Conservation (phyloP, 2,888 invertebrate species). For the Heterodera filipjevi region DNA sequence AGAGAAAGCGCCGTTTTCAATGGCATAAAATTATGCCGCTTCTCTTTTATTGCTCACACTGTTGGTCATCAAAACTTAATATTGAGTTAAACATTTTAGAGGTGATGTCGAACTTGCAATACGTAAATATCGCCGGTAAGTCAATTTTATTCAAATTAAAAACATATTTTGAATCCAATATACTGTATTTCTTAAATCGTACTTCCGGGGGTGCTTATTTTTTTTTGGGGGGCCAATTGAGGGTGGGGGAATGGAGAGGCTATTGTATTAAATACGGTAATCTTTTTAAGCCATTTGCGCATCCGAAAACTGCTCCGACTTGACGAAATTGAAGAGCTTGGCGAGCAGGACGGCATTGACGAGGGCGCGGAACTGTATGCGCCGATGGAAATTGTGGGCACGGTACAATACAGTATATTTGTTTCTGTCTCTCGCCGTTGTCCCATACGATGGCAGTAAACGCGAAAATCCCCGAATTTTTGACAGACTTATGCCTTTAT, state of each 20-base stretch:
- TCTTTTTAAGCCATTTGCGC: constrained; percentile 49
- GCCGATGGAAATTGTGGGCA: constrained; percentile 55
- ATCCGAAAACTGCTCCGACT: constrained; percentile 54
- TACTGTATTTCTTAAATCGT: background rate
- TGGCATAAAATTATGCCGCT: background rate
- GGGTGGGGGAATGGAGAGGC: too few species aligned
- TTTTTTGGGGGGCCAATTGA: too few species aligned
- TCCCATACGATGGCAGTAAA: too few species aligned
- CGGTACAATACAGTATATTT: constrained; percentile 31
- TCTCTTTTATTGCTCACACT: too few species aligned
- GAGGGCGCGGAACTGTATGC: constrained; percentile 48
- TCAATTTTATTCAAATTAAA: constrained; percentile 11
- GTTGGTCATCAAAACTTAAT: too few species aligned
- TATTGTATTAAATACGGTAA: too few species aligned
- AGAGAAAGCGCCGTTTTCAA: too few species aligned
- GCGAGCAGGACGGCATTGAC: constrained; percentile 37
- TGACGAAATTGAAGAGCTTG: constrained; percentile 42
- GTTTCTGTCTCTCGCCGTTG: too few species aligned
- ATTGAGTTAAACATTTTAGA: constrained; percentile 35
- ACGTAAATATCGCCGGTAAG: constrained; percentile 38
- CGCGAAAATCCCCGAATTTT: too few species aligned
- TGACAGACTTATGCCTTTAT: too few species aligned
- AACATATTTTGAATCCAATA: background rate
- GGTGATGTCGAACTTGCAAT: constrained; percentile 51
- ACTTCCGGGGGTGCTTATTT: too few species aligned